Percentiles rank a stretch among this genome's conserved stretches.
phyloP scores from a whole-genome alignment of 2,797 vertebrate genomes.

The Synaphobranchus kaupii region DNA sequence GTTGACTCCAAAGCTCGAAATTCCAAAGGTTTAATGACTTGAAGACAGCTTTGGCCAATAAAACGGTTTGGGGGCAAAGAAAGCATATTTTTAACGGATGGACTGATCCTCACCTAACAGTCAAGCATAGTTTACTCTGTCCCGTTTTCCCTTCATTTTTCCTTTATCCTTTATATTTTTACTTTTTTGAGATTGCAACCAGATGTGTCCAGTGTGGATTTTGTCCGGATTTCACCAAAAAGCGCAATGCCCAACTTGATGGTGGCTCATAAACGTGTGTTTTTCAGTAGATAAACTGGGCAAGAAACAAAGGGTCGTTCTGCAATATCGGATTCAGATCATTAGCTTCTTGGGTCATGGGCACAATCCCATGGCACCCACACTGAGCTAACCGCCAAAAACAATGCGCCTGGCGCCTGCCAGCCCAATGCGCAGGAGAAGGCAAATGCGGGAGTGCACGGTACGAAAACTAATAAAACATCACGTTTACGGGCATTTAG shows the following conservation, averaged over 20 bases:
- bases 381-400: neutral
- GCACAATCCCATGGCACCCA: neutral
- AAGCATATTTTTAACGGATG: conserved; percentile 47
- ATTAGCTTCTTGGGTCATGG: neutral
- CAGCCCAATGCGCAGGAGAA: neutral
- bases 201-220: conserved; percentile 48
- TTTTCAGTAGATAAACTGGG: neutral
- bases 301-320: neutral
- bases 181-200: conserved; percentile 42
- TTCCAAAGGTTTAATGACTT: conserved; percentile 49
- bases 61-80: conserved; percentile 38
- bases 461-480: neutral
- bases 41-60: conserved; percentile 40
- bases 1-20: conserved; percentile 33
- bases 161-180: conserved; percentile 28
- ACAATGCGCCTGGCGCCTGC: neutral
- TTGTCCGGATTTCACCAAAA: conserved; percentile 35
- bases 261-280: neutral
- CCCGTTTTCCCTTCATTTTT: conserved; percentile 38
- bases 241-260: conserved; percentile 21
- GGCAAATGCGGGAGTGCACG: neutral
- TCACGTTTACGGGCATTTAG: too few species aligned
- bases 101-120: conserved; percentile 42
- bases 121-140: conserved; percentile 32
- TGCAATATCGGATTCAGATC: conserved; percentile 21